A percentile compares a stretch with the other conserved stretches of the same genome.
Evolutionary conservation across 2,888 invertebrate species (phyloP).

Genomic region (Aphodius granarius): DNA sequence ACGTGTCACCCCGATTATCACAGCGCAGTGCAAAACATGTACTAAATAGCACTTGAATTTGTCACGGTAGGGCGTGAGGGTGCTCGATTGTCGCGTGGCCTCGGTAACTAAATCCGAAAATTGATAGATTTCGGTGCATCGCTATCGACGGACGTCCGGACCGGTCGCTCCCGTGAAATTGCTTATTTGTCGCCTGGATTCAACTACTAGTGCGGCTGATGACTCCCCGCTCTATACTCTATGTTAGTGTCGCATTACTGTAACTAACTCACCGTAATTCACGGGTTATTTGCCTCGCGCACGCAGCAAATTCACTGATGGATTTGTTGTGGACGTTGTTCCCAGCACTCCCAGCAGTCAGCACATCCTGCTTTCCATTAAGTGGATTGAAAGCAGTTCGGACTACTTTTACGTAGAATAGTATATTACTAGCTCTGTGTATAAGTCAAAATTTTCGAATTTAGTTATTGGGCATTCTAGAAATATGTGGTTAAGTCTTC

Average conservation of each 20-base stretch:
- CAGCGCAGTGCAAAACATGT: not conserved
- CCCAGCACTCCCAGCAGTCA: not conserved
- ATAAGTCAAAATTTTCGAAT: no score
- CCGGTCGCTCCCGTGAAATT: slow-evolving; percentile 34
- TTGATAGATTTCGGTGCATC: slow-evolving; percentile 34
- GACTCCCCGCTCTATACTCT: slow-evolving; percentile 9
- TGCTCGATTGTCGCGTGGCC: slow-evolving; percentile 29
- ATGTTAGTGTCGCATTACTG: slow-evolving; percentile 19
- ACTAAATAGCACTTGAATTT: not conserved
- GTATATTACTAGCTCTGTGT: no score
- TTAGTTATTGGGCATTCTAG: no score
- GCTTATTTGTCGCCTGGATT: slow-evolving; percentile 27
- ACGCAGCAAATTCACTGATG: not conserved
- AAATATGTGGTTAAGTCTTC: no score
- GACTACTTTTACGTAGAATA: no score
- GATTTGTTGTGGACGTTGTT: not conserved
- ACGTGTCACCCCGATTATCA: not conserved
- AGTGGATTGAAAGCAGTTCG: not conserved
- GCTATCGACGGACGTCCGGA: slow-evolving; percentile 30
- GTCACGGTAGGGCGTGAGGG: not conserved
- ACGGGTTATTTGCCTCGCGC: not conserved
- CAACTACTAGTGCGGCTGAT: slow-evolving; percentile 25
- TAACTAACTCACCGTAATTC: slow-evolving; percentile 20
- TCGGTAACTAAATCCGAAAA: slow-evolving; percentile 37
- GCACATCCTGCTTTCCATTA: not conserved